Percentiles rank a stretch among this genome's conserved stretches.
Evolutionary conservation across 2,797 vertebrate species (phyloP).

Genomic region (Acridotheres tristis): DNA sequence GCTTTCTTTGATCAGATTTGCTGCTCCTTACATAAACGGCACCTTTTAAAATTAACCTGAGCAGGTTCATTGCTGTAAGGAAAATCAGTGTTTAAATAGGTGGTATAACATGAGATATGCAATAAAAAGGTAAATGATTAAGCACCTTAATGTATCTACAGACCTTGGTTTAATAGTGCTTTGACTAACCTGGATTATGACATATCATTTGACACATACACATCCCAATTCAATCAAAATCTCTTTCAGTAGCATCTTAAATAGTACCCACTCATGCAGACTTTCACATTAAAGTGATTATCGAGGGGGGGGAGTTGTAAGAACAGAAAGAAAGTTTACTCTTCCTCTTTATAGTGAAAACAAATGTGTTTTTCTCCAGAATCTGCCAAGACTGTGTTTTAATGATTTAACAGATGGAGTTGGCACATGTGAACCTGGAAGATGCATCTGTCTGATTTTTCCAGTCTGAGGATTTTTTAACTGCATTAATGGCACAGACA

Average conservation of each 20-base stretch:
- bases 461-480: constrained; percentile 75
- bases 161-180: background rate
- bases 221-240: background rate
- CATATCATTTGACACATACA: background rate
- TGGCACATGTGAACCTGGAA: constrained; percentile 74
- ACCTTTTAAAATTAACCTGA: background rate
- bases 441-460: constrained; percentile 79
- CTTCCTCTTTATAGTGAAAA: constrained; percentile 75
- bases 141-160: background rate
- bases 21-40: background rate
- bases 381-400: constrained; percentile 72
- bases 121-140: background rate
- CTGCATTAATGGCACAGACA: constrained; percentile 64
- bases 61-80: background rate
- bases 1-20: background rate
- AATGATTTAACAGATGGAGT: constrained; percentile 79
- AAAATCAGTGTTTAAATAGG: background rate
- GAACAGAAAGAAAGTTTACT: constrained; percentile 66
- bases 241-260: background rate
- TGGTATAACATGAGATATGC: background rate
- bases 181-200: background rate
- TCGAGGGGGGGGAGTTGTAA: background rate
- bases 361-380: constrained; percentile 76
- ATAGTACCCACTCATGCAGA: background rate
- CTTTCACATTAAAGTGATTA: constrained; percentile 43